Base-by-base conservation (phyloP, 2,113 vertebrate species). In the Apodemus sylvaticus region DNA sequence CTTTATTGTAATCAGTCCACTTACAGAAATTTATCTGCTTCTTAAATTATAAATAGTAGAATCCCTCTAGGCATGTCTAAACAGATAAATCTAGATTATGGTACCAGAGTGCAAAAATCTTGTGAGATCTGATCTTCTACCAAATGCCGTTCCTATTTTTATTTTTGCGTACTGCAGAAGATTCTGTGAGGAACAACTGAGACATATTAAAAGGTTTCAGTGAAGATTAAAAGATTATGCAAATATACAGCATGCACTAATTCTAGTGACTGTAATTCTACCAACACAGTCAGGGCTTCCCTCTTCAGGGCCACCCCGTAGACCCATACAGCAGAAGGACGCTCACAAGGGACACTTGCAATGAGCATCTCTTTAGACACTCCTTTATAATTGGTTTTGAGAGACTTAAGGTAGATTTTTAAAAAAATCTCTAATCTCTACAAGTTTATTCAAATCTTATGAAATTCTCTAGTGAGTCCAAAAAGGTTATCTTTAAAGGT, bases 171-270 rank as follows among this genome's bases (percentile, higher is more conserved):
- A 93, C 45, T n/a, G 53, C 5, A 53, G 53, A 96, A 42, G 53
- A 20, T 86, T 87, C 70, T 29, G 51, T n/a, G 86, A 87, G 60
- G 53, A 96, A 94, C 93, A 81, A 89, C 88, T 93, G 60, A 94
- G 48, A 89, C 73, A 81, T 36, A 19, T 89, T 86, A 95, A 96
- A 96, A 96, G 31, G 48, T 94, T 95, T 90, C 87, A 48, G 34
- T 70, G 74, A 95, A 93, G 79, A 92, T 93, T 58, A 96, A 89
- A 91, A 91, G 73, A 91, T 62, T 78, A 86, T 22, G 66, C 4
- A 78, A 89, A 87, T 66, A 1, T 79, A 89, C 91, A 74, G 7
- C 48, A 55, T 96, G 94, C 71, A 89, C 91, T 87, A 68, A 94
- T 90, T 94, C 20, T 71, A 92, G 87, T 31, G 34, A 90, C 48